phyloP scores from a whole-genome alignment of 2,113 vertebrate genomes.

The Rhynchomys soricoides region DNA sequence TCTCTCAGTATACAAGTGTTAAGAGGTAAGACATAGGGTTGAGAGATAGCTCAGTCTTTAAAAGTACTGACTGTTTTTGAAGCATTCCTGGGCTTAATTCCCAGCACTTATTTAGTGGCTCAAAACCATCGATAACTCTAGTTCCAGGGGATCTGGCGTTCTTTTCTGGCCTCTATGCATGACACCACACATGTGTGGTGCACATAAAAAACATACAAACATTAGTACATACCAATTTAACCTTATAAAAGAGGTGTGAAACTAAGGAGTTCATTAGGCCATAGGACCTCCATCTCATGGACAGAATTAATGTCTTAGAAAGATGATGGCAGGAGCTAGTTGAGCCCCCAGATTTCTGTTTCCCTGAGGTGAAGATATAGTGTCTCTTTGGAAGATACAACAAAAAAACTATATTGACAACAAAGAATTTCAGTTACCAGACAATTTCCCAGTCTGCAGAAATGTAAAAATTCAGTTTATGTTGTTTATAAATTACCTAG shows the following conservation, averaged over 20 bases:
- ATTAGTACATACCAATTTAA: neutral
- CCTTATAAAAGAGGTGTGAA: neutral
- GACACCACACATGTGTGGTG: no score
- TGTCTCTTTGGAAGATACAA: neutral
- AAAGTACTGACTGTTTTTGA: neutral
- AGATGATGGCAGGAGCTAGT: neutral
- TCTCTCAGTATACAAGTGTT: neutral
- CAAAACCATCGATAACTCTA: no score
- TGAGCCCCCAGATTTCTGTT: neutral
- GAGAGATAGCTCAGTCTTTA: neutral
- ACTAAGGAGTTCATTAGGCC: neutral
- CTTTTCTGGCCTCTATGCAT: neutral
- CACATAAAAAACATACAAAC: neutral
- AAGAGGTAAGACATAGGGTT: neutral
- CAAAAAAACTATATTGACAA: neutral
- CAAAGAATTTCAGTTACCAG: neutral
- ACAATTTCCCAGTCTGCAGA: neutral
- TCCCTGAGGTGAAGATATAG: neutral
- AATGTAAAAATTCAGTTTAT: neutral
- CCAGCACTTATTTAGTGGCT: neutral
- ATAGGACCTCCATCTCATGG: neutral
- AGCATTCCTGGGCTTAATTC: neutral
- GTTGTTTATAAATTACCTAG: neutral
- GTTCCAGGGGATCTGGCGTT: no score
- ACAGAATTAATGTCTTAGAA: neutral